Percentiles rank a stretch among this genome's conserved stretches.
Evolutionary conservation across 2,797 vertebrate species (phyloP).

Genomic region (Prionace glauca): DNA sequence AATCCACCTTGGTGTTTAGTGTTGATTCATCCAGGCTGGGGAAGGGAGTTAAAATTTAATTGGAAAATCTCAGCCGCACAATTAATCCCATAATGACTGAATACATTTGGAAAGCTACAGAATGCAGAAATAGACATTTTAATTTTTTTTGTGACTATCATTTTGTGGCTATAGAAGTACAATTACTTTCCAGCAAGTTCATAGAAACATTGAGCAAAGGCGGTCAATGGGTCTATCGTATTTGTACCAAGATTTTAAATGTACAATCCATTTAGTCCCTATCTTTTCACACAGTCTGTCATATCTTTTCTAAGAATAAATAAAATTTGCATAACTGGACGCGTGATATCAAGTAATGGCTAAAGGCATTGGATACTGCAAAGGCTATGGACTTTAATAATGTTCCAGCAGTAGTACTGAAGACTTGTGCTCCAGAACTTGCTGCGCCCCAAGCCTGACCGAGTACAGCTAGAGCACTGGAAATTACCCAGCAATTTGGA

Average conservation of each 20-base stretch:
- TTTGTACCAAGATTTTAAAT: not conserved
- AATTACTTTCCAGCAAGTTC: not conserved
- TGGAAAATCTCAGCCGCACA: not conserved
- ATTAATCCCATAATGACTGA: not conserved
- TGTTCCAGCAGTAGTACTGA: too few relatives aligned
- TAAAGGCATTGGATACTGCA: too few relatives aligned
- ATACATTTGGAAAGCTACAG: not conserved
- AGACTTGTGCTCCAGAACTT: too few relatives aligned
- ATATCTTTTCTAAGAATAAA: not conserved
- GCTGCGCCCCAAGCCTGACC: too few relatives aligned
- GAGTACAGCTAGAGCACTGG: too few relatives aligned
- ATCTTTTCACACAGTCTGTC: not conserved
- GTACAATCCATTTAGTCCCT: not conserved
- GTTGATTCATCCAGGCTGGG: not conserved
- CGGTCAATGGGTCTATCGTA: not conserved
- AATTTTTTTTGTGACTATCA: not conserved
- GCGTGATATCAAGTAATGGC: too few relatives aligned
- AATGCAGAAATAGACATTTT: not conserved
- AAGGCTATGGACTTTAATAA: too few relatives aligned
- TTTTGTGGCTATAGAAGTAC: not conserved
- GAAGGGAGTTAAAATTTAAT: not conserved
- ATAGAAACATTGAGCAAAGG: not conserved
- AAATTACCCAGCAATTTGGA: too few relatives aligned
- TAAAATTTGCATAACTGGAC: not conserved
- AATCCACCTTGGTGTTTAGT: not conserved